phyloP scores from a whole-genome alignment of 2,113 vertebrate genomes.

The Neodontobutis hainanensis region DNA sequence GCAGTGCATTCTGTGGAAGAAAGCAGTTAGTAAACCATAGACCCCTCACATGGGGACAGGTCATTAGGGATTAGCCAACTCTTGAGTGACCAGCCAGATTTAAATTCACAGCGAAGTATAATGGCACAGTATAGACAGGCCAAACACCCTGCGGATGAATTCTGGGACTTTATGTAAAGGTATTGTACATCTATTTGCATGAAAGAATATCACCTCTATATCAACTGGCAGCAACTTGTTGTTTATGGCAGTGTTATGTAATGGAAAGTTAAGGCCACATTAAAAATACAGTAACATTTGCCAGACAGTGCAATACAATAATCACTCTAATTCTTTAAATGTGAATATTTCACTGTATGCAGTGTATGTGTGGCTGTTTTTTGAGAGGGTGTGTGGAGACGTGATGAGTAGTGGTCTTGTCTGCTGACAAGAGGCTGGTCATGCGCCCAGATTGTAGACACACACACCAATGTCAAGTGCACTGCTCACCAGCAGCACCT shows the following conservation, averaged over 20 bases:
- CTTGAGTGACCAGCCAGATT: conserved; percentile 26
- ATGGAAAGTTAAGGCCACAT: too few species aligned
- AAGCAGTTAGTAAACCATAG: conserved; percentile 8
- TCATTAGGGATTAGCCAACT: conserved; percentile 40
- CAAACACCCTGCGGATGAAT: neutral
- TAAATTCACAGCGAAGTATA: conserved; percentile 3
- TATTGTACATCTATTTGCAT: too few species aligned
- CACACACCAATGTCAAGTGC: neutral
- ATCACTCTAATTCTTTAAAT: too few species aligned
- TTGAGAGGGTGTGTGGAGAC: conserved; percentile 55
- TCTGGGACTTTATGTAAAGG: too few species aligned
- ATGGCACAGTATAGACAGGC: neutral
- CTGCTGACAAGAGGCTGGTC: conserved; percentile 72
- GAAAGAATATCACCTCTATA: too few species aligned
- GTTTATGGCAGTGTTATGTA: too few species aligned
- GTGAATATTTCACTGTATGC: neutral
- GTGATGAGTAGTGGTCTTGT: conserved; percentile 62
- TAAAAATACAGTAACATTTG: too few species aligned
- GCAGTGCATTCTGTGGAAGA: conserved; percentile 5
- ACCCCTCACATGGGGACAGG: conserved; percentile 35
- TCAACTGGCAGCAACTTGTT: too few species aligned
- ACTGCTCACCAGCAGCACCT: conserved; percentile 75
- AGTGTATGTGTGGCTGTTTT: conserved; percentile 54
- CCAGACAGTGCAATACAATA: too few species aligned
- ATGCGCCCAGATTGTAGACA: conserved; percentile 59